Conservation (phyloP, 2,888 invertebrate genomes). For the Colletes collaris region DNA sequence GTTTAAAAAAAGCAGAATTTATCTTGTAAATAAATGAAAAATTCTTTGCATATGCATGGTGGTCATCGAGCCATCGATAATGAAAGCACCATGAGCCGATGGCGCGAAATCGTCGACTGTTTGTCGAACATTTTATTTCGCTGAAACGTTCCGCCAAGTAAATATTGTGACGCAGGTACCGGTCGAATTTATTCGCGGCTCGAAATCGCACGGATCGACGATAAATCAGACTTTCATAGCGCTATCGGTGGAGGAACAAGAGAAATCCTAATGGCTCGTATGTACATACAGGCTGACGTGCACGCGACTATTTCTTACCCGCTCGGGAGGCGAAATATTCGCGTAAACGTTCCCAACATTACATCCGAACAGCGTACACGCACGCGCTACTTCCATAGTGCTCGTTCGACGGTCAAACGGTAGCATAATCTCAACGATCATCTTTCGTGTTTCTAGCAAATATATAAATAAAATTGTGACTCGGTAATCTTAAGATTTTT, state of each 20-base stretch:
- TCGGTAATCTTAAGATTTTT: not conserved
- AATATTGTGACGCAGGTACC: slow-evolving; percentile 23
- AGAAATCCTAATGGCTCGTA: slow-evolving; percentile 21
- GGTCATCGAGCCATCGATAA: not conserved
- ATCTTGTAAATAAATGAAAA: not conserved
- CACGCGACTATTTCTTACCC: too few species aligned
- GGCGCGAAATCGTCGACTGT: slow-evolving; percentile 16
- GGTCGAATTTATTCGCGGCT: not conserved
- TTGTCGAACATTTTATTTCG: slow-evolving; percentile 31
- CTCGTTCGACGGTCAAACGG: not conserved
- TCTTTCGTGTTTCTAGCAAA: not conserved
- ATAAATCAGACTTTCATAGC: slow-evolving; percentile 30
- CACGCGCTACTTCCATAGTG: not conserved
- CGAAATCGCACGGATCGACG: slow-evolving; percentile 24
- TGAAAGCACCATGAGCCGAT: not conserved
- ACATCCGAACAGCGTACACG: not conserved
- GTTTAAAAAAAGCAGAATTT: too few species aligned
- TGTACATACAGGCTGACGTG: not conserved
- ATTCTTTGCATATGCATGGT: not conserved
- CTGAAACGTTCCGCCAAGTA: slow-evolving; percentile 25
- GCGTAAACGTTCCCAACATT: not conserved
- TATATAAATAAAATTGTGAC: too few species aligned
- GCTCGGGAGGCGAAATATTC: not conserved
- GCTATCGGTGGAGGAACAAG: slow-evolving; percentile 7
- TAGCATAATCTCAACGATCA: not conserved